phyloP scores from a whole-genome alignment of 2,888 invertebrate genomes.

The Lithophane ornitopus region DNA sequence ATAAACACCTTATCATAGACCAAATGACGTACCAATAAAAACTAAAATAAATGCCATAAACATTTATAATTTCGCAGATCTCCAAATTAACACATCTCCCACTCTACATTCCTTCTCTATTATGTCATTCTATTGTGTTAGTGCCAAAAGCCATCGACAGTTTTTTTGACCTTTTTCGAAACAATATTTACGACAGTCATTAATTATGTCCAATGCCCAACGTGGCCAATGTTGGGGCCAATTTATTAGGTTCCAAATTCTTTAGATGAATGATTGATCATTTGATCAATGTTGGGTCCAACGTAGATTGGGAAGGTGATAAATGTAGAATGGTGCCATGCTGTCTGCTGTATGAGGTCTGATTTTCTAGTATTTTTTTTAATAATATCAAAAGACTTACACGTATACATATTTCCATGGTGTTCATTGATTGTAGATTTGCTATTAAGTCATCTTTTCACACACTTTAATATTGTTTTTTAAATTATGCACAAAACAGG shows the following conservation, averaged over 20 bases:
- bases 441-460: too few relatives aligned
- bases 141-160: conserved; percentile 69
- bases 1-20: conserved; percentile 33
- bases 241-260: conserved; percentile 55
- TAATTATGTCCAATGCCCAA: conserved; percentile 71
- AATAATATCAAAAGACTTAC: neutral
- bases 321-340: conserved; percentile 63
- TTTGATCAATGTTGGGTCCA: conserved; percentile 53
- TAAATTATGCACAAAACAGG: neutral
- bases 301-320: conserved; percentile 49
- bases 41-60: conserved; percentile 46
- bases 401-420: neutral
- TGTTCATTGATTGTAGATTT: neutral
- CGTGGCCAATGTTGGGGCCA: conserved; percentile 63
- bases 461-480: neutral
- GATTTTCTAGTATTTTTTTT: neutral
- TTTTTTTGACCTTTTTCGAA: conserved; percentile 71
- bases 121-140: conserved; percentile 58
- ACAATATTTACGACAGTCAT: conserved; percentile 78
- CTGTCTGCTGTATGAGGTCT: conserved; percentile 74
- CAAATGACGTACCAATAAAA: conserved; percentile 44
- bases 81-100: conserved; percentile 77
- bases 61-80: conserved; percentile 55
- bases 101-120: conserved; percentile 61
- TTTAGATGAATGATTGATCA: conserved; percentile 52